Evolutionary conservation across 2,113 vertebrate genomes (phyloP).

Genomic region (Rhea pennata): DNA sequence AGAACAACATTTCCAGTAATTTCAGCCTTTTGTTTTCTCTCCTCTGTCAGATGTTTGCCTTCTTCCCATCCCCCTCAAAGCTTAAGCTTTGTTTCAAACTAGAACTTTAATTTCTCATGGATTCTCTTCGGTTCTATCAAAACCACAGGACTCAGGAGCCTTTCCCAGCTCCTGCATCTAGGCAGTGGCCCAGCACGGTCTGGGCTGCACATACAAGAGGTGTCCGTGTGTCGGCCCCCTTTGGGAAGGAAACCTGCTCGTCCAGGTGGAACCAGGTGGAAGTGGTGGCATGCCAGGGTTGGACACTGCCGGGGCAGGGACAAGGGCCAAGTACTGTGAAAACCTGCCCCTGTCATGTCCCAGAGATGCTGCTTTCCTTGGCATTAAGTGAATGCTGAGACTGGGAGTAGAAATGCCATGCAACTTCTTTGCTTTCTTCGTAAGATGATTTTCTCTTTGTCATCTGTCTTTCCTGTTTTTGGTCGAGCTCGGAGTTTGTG

Average conservation of each 20-base stretch:
- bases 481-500: not conserved
- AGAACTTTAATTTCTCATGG: not conserved
- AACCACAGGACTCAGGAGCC: not conserved
- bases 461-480: not conserved
- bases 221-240: not conserved
- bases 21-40: not conserved
- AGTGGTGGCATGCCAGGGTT: fast-evolving
- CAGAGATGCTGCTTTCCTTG: not conserved
- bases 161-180: not conserved
- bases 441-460: not conserved
- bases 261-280: not conserved
- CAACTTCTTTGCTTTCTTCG: not conserved
- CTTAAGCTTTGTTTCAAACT: not conserved
- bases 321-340: not conserved
- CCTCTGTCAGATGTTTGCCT: not conserved
- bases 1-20: not conserved
- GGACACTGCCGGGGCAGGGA: not conserved
- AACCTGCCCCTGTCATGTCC: not conserved
- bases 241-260: not conserved
- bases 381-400: not conserved
- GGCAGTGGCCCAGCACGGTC: not conserved
- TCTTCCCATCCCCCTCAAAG: not conserved
- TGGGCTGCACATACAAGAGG: not conserved
- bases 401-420: not conserved
- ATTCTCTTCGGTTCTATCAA: not conserved